Conservation (phyloP, 2,113 vertebrate species). For the Aplodontia rufa region DNA sequence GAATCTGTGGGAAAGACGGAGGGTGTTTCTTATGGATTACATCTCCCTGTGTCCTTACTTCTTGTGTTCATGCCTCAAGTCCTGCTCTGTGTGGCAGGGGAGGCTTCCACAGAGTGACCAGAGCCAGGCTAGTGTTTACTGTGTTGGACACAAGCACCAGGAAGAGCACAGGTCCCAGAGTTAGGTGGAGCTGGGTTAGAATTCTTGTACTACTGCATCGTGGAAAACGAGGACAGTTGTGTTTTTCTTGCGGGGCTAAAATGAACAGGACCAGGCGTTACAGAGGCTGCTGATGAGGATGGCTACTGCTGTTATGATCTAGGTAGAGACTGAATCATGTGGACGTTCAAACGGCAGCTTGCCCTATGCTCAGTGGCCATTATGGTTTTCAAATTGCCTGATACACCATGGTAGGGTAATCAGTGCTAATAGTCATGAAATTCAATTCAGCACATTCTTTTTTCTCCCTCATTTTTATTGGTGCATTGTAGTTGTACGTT, state of each 20-base stretch:
- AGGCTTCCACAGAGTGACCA: neutral
- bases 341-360: neutral
- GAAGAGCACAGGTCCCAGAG: neutral
- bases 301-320: neutral
- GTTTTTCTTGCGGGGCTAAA: neutral
- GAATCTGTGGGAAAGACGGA: conserved; percentile 20
- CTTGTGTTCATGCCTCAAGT: neutral
- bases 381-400: neutral
- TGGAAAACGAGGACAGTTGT: neutral
- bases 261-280: neutral
- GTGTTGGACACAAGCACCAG: neutral
- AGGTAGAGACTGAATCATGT: neutral
- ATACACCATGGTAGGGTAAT: neutral
- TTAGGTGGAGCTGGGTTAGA: neutral
- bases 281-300: neutral
- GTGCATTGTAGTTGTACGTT: no score
- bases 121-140: neutral
- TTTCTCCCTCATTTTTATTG: no score
- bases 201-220: neutral
- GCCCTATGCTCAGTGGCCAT: neutral
- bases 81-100: neutral
- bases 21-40: conserved; percentile 37
- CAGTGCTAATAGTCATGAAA: neutral
- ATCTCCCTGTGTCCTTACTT: neutral
- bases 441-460: neutral